A percentile compares a stretch with the other conserved stretches of the same genome.
phyloP scores from a whole-genome alignment of 2,797 vertebrate species.

The Parambassis ranga region DNA sequence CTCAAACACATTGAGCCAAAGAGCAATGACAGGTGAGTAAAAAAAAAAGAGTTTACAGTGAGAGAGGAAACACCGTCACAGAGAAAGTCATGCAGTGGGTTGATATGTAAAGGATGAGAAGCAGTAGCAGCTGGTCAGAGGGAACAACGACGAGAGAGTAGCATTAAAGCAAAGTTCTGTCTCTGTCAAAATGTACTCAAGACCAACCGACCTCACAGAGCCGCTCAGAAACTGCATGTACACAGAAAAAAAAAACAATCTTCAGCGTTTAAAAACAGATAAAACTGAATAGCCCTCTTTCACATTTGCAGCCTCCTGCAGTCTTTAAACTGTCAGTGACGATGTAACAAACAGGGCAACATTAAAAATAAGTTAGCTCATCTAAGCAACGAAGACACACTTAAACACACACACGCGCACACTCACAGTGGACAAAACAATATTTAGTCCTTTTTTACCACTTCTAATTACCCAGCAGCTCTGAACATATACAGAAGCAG shows the following conservation, averaged over 20 bases:
- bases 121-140: conserved; percentile 7
- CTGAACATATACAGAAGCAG: conserved; percentile 27
- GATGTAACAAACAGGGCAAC: background rate
- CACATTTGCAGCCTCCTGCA: background rate
- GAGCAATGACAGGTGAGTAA: conserved; percentile 16
- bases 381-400: background rate
- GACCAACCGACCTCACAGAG: conserved; percentile 58
- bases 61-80: conserved; percentile 25
- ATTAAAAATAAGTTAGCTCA: background rate
- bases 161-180: background rate
- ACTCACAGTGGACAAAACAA: background rate
- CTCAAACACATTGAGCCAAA: conserved; percentile 3
- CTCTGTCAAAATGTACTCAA: conserved; percentile 21
- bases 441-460: background rate
- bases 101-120: background rate
- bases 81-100: conserved; percentile 28
- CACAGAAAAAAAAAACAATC: background rate
- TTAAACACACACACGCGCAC: too few relatives aligned
- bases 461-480: conserved; percentile 26
- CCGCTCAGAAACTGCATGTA: conserved; percentile 65
- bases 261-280: conserved; percentile 4
- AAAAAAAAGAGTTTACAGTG: background rate
- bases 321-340: background rate
- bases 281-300: background rate
- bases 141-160: conserved; percentile 4